Evolutionary conservation across 2,888 invertebrate species (phyloP).

Genomic region (Pristionchus maxplancki): DNA sequence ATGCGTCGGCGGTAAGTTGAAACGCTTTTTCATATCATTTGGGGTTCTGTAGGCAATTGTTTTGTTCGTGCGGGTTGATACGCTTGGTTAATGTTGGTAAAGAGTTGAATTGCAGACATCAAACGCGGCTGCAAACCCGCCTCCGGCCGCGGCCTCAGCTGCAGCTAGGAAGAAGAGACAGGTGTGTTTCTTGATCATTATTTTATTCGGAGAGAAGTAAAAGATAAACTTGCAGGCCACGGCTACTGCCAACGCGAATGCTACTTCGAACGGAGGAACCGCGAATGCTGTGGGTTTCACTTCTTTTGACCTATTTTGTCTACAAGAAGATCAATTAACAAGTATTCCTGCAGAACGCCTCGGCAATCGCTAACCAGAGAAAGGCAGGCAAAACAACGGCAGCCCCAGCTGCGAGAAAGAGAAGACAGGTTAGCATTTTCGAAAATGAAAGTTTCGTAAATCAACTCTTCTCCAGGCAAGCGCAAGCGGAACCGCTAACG

Average conservation of each 20-base stretch:
- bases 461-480: not conserved
- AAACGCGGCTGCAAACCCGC: not conserved
- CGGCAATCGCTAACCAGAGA: not conserved
- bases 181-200: not conserved
- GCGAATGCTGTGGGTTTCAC: not conserved
- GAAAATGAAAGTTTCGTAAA: not conserved
- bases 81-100: too few relatives aligned
- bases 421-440: not conserved
- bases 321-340: not conserved
- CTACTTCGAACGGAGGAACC: not conserved
- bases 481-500: not conserved
- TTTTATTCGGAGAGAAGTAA: too few relatives aligned
- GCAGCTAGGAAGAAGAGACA: not conserved
- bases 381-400: not conserved
- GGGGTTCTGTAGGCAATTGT: not conserved
- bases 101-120: not conserved
- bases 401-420: not conserved
- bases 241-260: not conserved
- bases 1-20: not conserved
- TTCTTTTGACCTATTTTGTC: too few relatives aligned
- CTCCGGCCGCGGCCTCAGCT: not conserved
- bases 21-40: too few relatives aligned
- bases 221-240: not conserved
- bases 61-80: not conserved
- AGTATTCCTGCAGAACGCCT: not conserved